Conservation (phyloP, 2,888 invertebrate species). For the Podotricha telesiphe region DNA sequence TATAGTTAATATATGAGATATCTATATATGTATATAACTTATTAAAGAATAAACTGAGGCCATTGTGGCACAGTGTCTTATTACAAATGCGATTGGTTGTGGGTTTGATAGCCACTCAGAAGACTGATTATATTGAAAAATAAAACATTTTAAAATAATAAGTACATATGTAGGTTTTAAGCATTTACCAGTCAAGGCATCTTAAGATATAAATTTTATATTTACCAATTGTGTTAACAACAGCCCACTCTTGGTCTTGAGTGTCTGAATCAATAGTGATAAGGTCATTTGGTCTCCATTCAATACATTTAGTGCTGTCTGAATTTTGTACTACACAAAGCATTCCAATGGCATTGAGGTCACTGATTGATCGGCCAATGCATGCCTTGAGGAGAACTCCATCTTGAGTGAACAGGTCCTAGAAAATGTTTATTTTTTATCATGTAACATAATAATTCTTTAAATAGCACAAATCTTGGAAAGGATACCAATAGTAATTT, state of each 20-base stretch:
- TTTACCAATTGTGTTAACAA: slow-evolving; percentile 88
- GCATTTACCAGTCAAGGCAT: background rate
- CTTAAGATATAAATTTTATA: slow-evolving; percentile 42
- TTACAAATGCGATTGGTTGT: too few species aligned
- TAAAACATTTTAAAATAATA: too few species aligned
- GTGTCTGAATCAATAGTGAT: slow-evolving; percentile 89
- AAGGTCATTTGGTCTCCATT: slow-evolving; percentile 92
- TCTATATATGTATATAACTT: too few species aligned
- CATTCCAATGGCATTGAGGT: slow-evolving; percentile 87
- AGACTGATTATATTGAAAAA: too few species aligned
- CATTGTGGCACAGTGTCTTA: too few species aligned
- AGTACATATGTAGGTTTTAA: too few species aligned
- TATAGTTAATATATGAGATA: too few species aligned
- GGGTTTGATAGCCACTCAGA: too few species aligned
- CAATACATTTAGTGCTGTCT: slow-evolving; percentile 86
- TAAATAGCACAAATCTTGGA: background rate
- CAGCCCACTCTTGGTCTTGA: slow-evolving; percentile 93
- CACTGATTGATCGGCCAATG: slow-evolving; percentile 84
- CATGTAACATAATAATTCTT: too few species aligned
- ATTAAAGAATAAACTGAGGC: too few species aligned
- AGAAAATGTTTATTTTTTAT: slow-evolving; percentile 41
- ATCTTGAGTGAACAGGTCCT: slow-evolving; percentile 91
- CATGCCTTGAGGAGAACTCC: slow-evolving; percentile 89
- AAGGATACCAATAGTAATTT: background rate
- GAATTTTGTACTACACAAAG: slow-evolving; percentile 87